Percentiles rank a stretch among this genome's conserved stretches.
Evolutionary conservation across 2,113 vertebrate species (phyloP).

Genomic region (Cephalopterus ornatus): DNA sequence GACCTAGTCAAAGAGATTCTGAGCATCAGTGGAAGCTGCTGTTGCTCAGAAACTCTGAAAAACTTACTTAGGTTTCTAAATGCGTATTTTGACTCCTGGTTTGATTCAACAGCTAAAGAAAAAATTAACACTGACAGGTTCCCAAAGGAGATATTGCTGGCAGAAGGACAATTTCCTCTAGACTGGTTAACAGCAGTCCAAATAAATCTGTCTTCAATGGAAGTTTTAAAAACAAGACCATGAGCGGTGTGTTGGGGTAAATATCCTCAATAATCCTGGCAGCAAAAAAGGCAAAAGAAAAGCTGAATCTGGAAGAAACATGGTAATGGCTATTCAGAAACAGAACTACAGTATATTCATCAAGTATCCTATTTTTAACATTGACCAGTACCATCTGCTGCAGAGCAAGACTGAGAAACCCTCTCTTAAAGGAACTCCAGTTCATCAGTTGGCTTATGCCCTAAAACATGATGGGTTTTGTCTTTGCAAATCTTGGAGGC

Average conservation of each 20-base stretch:
- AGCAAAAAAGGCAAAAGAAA: not conserved
- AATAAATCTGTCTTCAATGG: conserved; percentile 38
- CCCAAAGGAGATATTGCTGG: conserved; percentile 16
- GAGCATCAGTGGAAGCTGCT: not conserved
- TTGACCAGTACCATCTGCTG: not conserved
- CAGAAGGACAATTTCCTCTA: conserved; percentile 50
- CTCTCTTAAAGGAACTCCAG: not conserved
- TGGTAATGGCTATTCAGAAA: not conserved
- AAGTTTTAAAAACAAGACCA: conserved; percentile 3
- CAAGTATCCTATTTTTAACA: not conserved
- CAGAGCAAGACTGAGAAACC: not conserved
- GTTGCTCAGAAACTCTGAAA: not conserved
- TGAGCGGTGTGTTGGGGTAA: not conserved
- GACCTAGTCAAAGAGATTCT: not conserved
- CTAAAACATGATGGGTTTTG: not conserved
- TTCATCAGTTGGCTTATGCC: not conserved
- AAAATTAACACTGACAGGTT: conserved; percentile 37
- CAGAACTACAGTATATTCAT: not conserved
- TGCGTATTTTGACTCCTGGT: conserved; percentile 39
- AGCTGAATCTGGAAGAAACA: conserved; percentile 25
- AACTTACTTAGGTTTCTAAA: not conserved
- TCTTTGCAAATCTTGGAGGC: not conserved
- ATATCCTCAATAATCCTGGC: not conserved
- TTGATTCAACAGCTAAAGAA: conserved; percentile 27
- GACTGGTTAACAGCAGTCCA: conserved; percentile 27